Conservation (phyloP, 2,113 vertebrate species). For the Tonatia bakeri region DNA sequence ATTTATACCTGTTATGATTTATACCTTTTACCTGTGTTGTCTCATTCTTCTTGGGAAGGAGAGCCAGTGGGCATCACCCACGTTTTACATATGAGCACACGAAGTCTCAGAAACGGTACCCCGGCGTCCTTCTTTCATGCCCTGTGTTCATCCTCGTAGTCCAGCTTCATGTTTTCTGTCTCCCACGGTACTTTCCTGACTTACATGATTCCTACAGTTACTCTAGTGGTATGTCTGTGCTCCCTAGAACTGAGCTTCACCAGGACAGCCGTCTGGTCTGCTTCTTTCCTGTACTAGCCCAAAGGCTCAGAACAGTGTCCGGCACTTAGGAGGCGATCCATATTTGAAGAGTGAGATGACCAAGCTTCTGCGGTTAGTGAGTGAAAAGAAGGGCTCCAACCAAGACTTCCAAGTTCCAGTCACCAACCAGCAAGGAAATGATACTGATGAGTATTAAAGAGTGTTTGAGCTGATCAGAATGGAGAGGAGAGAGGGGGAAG, state of each 20-base stretch:
- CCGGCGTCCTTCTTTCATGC: background rate
- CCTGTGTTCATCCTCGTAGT: background rate
- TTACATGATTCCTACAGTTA: background rate
- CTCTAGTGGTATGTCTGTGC: background rate
- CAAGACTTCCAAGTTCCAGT: background rate
- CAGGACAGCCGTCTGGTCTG: fast-evolving
- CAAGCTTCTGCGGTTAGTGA: background rate
- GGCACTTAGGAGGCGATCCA: background rate
- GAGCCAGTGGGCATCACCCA: fast-evolving
- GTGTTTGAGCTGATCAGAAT: background rate
- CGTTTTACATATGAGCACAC: fast-evolving
- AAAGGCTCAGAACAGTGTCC: too few relatives aligned
- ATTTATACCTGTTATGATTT: background rate
- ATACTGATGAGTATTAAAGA: background rate
- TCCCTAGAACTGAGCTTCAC: background rate
- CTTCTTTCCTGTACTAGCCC: background rate
- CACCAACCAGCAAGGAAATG: background rate
- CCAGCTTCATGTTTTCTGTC: background rate
- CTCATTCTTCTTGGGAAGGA: background rate
- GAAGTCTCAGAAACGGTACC: background rate
- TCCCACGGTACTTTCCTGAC: background rate
- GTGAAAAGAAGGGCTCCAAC: background rate
- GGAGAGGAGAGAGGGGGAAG: background rate
- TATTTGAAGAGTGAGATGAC: background rate
- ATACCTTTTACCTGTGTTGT: background rate